A percentile compares a stretch with the other conserved stretches of the same genome.
Evolutionary conservation across 2,888 invertebrate species (phyloP).

Genomic region (Phorcus lineatus): DNA sequence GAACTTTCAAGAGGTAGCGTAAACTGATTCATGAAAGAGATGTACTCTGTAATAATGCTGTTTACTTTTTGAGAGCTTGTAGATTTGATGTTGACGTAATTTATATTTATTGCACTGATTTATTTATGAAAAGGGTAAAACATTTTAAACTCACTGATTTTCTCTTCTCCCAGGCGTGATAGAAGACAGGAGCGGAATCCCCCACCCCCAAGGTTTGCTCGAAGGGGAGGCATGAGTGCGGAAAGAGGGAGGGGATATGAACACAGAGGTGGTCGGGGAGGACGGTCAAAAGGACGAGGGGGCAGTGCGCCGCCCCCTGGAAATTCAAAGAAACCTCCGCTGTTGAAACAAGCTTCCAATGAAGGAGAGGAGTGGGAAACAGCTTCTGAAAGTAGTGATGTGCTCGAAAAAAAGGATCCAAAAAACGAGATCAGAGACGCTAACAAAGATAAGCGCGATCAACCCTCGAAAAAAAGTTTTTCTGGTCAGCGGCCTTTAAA

Average conservation of each 20-base stretch:
- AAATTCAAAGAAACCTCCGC: conserved; percentile 61
- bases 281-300: conserved; percentile 79
- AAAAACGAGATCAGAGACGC: conserved; percentile 65
- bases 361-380: conserved; percentile 84
- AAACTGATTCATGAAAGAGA: too few relatives aligned
- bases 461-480: conserved; percentile 71
- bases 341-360: conserved; percentile 74
- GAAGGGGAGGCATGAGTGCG: conserved; percentile 44
- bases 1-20: too few relatives aligned
- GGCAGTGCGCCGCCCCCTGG: conserved; percentile 50
- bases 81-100: too few relatives aligned
- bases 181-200: conserved; percentile 59
- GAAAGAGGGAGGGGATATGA: conserved; percentile 70
- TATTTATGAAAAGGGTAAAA: too few relatives aligned
- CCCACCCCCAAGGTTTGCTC: conserved; percentile 63
- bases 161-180: not conserved
- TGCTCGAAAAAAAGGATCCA: conserved; percentile 66
- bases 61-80: too few relatives aligned
- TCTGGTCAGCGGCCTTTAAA: conserved; percentile 74
- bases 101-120: too few relatives aligned
- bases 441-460: conserved; percentile 41
- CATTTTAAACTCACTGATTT: too few relatives aligned
- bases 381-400: conserved; percentile 86
- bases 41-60: too few relatives aligned
- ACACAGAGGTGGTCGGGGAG: conserved; percentile 65